phyloP scores from a whole-genome alignment of 2,888 invertebrate species.

The Ctenicera cuprea region DNA sequence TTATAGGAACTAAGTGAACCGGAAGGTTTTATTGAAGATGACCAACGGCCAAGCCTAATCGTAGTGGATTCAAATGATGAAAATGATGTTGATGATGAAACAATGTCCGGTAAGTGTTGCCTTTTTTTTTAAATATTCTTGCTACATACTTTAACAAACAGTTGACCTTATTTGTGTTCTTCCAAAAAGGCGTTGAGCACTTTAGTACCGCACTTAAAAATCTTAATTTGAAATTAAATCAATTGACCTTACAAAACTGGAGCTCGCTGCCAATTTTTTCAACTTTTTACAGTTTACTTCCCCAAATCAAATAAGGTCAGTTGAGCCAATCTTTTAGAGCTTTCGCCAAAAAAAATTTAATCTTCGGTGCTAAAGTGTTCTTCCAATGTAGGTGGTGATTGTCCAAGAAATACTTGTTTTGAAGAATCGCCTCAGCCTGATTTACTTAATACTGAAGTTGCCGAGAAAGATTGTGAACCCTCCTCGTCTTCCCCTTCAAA shows the following conservation, averaged over 20 bases:
- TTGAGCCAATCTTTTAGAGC: slow-evolving; percentile 27
- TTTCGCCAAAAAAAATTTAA: background rate
- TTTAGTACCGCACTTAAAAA: slow-evolving; percentile 35
- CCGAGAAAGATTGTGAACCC: slow-evolving; percentile 65
- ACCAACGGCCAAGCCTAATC: slow-evolving; percentile 72
- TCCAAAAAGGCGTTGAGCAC: slow-evolving; percentile 22
- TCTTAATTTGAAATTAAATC: slow-evolving; percentile 6
- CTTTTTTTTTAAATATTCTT: background rate
- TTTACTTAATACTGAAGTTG: slow-evolving; percentile 64
- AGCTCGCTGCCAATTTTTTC: slow-evolving; percentile 6
- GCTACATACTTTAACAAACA: background rate
- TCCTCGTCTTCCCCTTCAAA: slow-evolving; percentile 55
- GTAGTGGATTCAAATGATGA: slow-evolving; percentile 85
- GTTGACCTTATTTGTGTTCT: slow-evolving; percentile 47
- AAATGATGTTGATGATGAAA: slow-evolving; percentile 91
- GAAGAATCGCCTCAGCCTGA: slow-evolving; percentile 56
- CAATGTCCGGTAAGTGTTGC: slow-evolving; percentile 81
- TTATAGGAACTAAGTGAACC: slow-evolving; percentile 77
- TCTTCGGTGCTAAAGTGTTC: slow-evolving; percentile 42
- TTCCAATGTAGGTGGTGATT: slow-evolving; percentile 63
- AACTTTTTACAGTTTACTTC: background rate
- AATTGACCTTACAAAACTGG: slow-evolving; percentile 21
- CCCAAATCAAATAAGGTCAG: slow-evolving; percentile 43
- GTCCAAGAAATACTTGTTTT: slow-evolving; percentile 56
- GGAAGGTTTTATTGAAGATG: slow-evolving; percentile 79